Evolutionary conservation across 2,797 vertebrate genomes (phyloP).

Genomic region (Clarias laeviceps): DNA sequence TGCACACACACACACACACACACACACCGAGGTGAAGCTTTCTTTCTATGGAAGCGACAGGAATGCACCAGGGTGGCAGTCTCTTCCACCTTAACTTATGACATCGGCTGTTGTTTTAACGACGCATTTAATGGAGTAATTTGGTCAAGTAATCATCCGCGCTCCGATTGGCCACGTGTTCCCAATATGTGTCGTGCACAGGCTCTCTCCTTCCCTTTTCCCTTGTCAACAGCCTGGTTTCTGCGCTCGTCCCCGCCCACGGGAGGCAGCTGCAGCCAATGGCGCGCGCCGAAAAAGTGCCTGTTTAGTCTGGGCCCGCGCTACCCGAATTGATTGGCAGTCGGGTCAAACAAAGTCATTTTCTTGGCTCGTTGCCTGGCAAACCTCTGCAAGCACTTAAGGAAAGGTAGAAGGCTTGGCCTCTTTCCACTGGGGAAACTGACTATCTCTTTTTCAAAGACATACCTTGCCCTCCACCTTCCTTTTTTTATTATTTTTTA

Average conservation of each 20-base stretch:
- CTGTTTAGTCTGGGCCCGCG: slow-evolving; percentile 93
- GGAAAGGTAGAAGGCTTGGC: slow-evolving; percentile 71
- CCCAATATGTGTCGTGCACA: slow-evolving; percentile 39
- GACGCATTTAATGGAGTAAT: slow-evolving; percentile 24
- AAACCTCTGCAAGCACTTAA: slow-evolving; percentile 86
- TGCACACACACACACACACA: slow-evolving; percentile 11
- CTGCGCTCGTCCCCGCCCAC: slow-evolving; percentile 72
- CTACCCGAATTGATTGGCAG: slow-evolving; percentile 93
- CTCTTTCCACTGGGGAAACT: slow-evolving; percentile 55
- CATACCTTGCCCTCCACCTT: slow-evolving; percentile 74
- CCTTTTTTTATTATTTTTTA: neutral
- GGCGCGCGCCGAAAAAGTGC: slow-evolving; percentile 80
- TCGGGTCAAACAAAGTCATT: slow-evolving; percentile 94
- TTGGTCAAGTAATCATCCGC: slow-evolving; percentile 14
- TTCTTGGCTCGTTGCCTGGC: slow-evolving; percentile 84
- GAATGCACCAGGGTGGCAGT: neutral
- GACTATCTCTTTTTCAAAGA: slow-evolving; percentile 50
- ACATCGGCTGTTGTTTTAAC: slow-evolving; percentile 39
- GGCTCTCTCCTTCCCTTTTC: slow-evolving; percentile 63
- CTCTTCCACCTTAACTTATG: slow-evolving; percentile 23
- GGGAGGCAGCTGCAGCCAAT: slow-evolving; percentile 90
- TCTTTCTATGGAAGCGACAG: slow-evolving; percentile 22
- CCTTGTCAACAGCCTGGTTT: slow-evolving; percentile 75
- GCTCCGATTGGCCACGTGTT: slow-evolving; percentile 45
- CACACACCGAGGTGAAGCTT: slow-evolving; percentile 9